These are phyloP conservation scores for Sylvicapra grimmia DNA, from an alignment of 2,113 vertebrate genomes.

Conservation along the genomic window DNA sequence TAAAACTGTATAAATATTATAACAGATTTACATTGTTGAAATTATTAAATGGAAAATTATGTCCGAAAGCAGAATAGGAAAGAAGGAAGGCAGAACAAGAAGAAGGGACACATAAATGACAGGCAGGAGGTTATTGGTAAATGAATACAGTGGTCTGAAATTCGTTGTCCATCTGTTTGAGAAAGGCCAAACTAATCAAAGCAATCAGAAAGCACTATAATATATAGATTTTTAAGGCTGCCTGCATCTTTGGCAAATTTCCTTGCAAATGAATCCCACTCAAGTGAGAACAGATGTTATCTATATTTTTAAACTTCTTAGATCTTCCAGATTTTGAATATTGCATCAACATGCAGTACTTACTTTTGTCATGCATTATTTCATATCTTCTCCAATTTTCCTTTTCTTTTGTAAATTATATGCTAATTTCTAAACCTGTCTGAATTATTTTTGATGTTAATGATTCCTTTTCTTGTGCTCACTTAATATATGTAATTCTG, in stretches of 20 bases:
- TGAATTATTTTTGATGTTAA: conserved; percentile 60
- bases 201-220: neutral
- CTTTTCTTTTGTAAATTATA: conserved; percentile 45
- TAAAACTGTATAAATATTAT: neutral
- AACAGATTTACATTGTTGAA: neutral
- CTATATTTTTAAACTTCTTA: conserved; percentile 53
- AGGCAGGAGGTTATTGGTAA: neutral
- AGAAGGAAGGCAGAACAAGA: neutral
- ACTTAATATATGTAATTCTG: conserved; percentile 42
- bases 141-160: neutral
- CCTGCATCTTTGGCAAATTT: conserved; percentile 39
- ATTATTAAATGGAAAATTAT: conserved; percentile 7
- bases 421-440: conserved; percentile 47
- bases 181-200: conserved; percentile 12
- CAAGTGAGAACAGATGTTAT: conserved; percentile 29
- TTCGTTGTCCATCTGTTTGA: neutral
- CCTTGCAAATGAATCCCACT: conserved; percentile 16
- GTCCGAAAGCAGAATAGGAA: neutral
- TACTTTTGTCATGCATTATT: conserved; percentile 42
- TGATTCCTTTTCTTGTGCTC: neutral
- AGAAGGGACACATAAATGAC: neutral
- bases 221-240: conserved; percentile 21
- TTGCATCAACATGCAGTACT: conserved; percentile 17
- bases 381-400: conserved; percentile 27
- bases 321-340: conserved; percentile 45